Conservation (phyloP, 1,140 invertebrate genomes). For the Drosophila santomea region DNA sequence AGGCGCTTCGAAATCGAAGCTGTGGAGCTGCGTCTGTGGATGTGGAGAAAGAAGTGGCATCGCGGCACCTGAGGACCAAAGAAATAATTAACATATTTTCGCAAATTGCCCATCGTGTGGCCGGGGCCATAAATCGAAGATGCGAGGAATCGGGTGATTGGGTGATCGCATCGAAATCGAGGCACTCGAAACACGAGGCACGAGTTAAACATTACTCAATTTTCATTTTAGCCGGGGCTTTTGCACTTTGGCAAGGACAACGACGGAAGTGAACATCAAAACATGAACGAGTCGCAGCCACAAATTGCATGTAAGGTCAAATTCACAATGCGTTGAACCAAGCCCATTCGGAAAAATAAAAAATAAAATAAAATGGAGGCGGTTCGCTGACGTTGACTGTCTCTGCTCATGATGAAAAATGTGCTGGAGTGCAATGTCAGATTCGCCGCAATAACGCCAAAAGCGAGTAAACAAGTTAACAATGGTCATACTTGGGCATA, state of each 20-base stretch:
- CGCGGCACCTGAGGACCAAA: conserved; percentile 23
- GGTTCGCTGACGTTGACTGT: conserved; percentile 1
- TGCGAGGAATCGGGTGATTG: conserved; percentile 26
- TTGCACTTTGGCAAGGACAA: conserved; percentile 79
- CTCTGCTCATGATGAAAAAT: conserved; percentile 17
- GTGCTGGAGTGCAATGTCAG: conserved; percentile 26
- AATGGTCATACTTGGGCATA: not conserved
- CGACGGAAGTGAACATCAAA: conserved; percentile 49
- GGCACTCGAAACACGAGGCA: conserved; percentile 24
- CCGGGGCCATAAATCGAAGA: conserved; percentile 56
- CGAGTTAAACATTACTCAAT: conserved; percentile 15
- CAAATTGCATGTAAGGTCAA: conserved; percentile 69
- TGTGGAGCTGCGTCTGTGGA: conserved; percentile 5
- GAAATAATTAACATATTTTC: conserved; percentile 69
- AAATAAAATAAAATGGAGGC: conserved; percentile 10
- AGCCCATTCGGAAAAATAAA: conserved; percentile 32
- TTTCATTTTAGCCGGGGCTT: conserved; percentile 38
- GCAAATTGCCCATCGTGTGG: conserved; percentile 61
- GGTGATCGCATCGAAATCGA: conserved; percentile 29
- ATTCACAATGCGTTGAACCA: conserved; percentile 72
- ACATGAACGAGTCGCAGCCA: conserved; percentile 34
- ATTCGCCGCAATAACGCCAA: conserved; percentile 15
- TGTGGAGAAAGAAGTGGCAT: conserved; percentile 4
- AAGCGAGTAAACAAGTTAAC: conserved; percentile 8
- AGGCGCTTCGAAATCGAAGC: conserved; percentile 2